A percentile compares a stretch with the other conserved stretches of the same genome.
These are phyloP conservation scores for Metalampra italica DNA, from an alignment of 2,888 invertebrate genomes.

Conservation along the genomic window DNA sequence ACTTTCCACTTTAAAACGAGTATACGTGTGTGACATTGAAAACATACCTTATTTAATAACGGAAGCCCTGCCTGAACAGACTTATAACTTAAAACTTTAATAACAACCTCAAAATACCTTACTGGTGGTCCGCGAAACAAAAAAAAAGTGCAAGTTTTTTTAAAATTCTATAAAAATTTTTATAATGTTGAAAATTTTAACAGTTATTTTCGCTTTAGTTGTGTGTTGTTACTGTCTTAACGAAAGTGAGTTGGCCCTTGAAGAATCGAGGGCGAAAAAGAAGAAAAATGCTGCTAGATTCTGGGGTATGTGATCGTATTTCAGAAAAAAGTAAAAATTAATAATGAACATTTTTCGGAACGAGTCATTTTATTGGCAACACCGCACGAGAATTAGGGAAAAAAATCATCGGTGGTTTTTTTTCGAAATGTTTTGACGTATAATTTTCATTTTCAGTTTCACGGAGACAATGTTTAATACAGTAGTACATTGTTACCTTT, in stretches of 20 bases:
- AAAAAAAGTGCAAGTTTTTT: background rate
- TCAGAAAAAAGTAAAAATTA: too few relatives aligned
- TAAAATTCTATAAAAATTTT: background rate
- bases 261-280: conserved; percentile 62
- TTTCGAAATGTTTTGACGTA: too few relatives aligned
- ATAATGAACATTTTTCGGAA: too few relatives aligned
- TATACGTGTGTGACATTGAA: conserved; percentile 38
- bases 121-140: background rate
- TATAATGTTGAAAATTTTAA: conserved; percentile 43
- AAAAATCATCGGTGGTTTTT: too few relatives aligned
- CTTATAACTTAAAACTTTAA: too few relatives aligned
- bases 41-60: conserved; percentile 58
- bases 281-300: conserved; percentile 51
- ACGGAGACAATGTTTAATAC: too few relatives aligned
- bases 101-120: too few relatives aligned
- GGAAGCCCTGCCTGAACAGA: conserved; percentile 36
- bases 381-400: too few relatives aligned
- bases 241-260: conserved; percentile 36
- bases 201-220: conserved; percentile 41
- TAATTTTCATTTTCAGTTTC: too few relatives aligned
- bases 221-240: conserved; percentile 52
- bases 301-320: conserved; percentile 45
- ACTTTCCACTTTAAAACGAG: conserved; percentile 59
- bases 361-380: too few relatives aligned
- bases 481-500: too few relatives aligned